Evolutionary conservation across 2,113 vertebrate species (phyloP).

Genomic region (Pteronura brasiliensis): DNA sequence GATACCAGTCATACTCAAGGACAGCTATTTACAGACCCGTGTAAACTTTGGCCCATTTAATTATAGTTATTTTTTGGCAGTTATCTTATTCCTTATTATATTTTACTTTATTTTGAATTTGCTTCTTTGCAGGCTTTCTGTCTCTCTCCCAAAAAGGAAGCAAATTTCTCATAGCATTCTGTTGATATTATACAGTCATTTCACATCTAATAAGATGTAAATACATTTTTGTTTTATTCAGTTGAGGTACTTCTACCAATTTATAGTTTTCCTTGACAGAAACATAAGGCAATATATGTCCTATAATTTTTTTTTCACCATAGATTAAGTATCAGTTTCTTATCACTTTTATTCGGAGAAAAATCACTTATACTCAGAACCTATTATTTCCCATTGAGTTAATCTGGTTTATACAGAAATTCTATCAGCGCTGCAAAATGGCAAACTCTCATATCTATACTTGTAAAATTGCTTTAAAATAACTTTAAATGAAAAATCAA

Average conservation of each 20-base stretch:
- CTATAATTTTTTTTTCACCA: neutral
- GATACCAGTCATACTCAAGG: neutral
- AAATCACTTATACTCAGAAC: slow-evolving; percentile 58
- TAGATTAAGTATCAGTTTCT: neutral
- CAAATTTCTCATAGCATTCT: neutral
- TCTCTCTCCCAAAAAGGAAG: neutral
- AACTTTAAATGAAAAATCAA: slow-evolving; percentile 68
- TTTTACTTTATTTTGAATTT: neutral
- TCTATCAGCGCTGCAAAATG: slow-evolving; percentile 60
- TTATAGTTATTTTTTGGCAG: neutral
- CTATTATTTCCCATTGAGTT: slow-evolving; percentile 56
- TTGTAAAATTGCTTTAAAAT: slow-evolving; percentile 70
- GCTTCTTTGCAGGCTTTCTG: neutral
- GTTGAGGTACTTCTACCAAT: neutral
- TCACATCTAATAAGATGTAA: neutral
- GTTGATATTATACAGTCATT: neutral
- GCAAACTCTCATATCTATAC: slow-evolving; percentile 42
- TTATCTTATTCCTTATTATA: neutral
- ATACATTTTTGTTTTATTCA: neutral
- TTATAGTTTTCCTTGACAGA: neutral
- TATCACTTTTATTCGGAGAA: slow-evolving; percentile 35
- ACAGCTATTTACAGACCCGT: neutral
- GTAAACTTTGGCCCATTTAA: neutral
- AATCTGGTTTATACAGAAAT: slow-evolving; percentile 63
- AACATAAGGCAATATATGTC: neutral